phyloP scores from a whole-genome alignment of 2,113 vertebrate species.

The Dunckerocampus dactyliophorus region DNA sequence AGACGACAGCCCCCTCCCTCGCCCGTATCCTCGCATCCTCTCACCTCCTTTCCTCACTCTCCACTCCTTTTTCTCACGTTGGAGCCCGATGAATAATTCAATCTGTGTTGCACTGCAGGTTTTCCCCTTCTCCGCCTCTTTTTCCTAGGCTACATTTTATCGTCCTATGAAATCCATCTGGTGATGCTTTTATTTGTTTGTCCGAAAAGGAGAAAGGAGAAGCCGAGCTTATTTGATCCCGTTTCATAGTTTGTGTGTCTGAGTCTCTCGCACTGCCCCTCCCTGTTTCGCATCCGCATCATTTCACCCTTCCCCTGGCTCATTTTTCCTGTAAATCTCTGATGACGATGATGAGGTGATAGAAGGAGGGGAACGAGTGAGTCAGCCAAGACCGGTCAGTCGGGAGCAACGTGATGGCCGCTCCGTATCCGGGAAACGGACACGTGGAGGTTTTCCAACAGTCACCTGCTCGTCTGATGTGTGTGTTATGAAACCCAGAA shows the following conservation, averaged over 20 bases:
- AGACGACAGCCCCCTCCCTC: slow-evolving; percentile 44
- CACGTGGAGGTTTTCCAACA: slow-evolving; percentile 47
- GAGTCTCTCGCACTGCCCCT: slow-evolving; percentile 51
- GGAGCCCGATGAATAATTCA: slow-evolving; percentile 78
- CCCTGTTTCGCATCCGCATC: slow-evolving; percentile 31
- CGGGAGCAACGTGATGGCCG: slow-evolving; percentile 29
- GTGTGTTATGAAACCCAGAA: neutral
- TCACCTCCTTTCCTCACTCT: slow-evolving; percentile 3
- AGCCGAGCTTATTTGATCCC: slow-evolving; percentile 18
- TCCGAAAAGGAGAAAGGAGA: slow-evolving; percentile 7
- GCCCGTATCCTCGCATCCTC: neutral
- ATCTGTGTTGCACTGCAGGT: slow-evolving; percentile 71
- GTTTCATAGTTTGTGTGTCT: slow-evolving; percentile 35
- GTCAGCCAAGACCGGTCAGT: slow-evolving; percentile 45
- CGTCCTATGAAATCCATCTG: neutral
- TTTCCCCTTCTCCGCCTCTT: slow-evolving; percentile 57
- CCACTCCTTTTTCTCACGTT: slow-evolving; percentile 40
- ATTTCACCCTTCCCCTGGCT: slow-evolving; percentile 2
- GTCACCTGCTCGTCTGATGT: slow-evolving; percentile 16
- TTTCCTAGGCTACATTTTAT: neutral
- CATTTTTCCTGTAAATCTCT: neutral
- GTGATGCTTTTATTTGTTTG: too few relatives aligned
- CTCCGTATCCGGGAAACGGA: slow-evolving; percentile 34
- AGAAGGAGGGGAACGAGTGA: slow-evolving; percentile 50
- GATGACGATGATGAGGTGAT: slow-evolving; percentile 18